Evolutionary conservation across 2,888 invertebrate genomes (phyloP).

Genomic region (Hydriomena furcata): DNA sequence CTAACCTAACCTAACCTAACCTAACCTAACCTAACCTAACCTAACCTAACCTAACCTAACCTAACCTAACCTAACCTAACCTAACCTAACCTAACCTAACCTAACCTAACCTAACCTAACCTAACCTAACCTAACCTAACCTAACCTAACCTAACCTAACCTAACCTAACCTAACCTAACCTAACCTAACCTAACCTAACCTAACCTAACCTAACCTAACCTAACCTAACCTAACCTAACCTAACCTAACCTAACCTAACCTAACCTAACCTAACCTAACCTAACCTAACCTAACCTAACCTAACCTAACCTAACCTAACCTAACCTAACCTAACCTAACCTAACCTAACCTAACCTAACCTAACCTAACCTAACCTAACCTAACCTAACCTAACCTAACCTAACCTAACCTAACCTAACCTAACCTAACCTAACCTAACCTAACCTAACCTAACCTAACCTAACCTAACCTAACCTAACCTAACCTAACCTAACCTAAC

Average conservation of each 20-base stretch:
- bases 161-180: conserved; percentile 3
- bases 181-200: conserved; percentile 7
- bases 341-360: conserved; percentile 3
- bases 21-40: conserved; percentile 3
- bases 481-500: conserved; percentile 3
- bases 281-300: conserved; percentile 3
- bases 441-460: conserved; percentile 3
- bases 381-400: conserved; percentile 3
- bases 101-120: conserved; percentile 2
- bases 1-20: conserved; percentile 3
- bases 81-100: conserved; percentile 3
- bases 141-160: conserved; percentile 3
- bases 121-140: conserved; percentile 2
- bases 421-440: conserved; percentile 2
- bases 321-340: conserved; percentile 3
- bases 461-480: conserved; percentile 3
- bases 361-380: conserved; percentile 3
- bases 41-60: conserved; percentile 3
- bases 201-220: neutral
- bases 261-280: conserved; percentile 3
- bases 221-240: neutral
- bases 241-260: neutral
- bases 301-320: conserved; percentile 3
- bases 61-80: conserved; percentile 3
- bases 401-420: conserved; percentile 2